Evolutionary conservation across 2,797 vertebrate genomes (phyloP), one percentile per base, ranked within the genome.

Genomic region (Sorex maritimensis): DNA sequence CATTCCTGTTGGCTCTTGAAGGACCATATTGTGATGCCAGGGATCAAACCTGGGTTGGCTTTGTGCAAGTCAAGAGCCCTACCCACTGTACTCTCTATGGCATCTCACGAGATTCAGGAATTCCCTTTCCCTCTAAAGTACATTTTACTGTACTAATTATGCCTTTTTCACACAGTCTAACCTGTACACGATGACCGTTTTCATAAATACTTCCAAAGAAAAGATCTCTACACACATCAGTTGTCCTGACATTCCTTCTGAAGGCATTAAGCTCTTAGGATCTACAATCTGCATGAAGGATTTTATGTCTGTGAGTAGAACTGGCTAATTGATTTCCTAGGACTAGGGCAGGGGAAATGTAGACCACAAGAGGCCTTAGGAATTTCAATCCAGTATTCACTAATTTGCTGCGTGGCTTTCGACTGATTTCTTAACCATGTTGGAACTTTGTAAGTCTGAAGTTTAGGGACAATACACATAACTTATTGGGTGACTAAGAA

Each of bases 281-380:
- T 9, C 17, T 6, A 97, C 97, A 19, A 93, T 97, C 94, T 98
- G 98, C 87, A 95, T 63, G 0, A 96, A 96, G 80, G 95, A 98
- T 17, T 96, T 90, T 69, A 97, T 98, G 97, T 95, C 96, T 73
- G 98, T 98, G 95, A 98, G 98, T 98, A 19, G 77, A 49, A 1
- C 8, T 8, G 28, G 3, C 23, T 58, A 9, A 61, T 1, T 41
- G 12, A 41, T 81, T 80, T 74, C 41, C 11, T 24, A 19, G 14
- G 46, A 61, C 23, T 41, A 34, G 2, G 28, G 4, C 9, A 46
- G 63, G 34, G 61, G n/a, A 15, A 78, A 61, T 10, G 34, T 23
- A 12, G 23, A 46, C 74, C 52, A 44, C 49, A 75, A 10, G 28
- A 13, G 11, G 63, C 28, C 41, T 95, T 55, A 67, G 71, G 79